Base-by-base conservation (phyloP, 2,113 vertebrate species). In the Ageneiosus marmoratus region DNA sequence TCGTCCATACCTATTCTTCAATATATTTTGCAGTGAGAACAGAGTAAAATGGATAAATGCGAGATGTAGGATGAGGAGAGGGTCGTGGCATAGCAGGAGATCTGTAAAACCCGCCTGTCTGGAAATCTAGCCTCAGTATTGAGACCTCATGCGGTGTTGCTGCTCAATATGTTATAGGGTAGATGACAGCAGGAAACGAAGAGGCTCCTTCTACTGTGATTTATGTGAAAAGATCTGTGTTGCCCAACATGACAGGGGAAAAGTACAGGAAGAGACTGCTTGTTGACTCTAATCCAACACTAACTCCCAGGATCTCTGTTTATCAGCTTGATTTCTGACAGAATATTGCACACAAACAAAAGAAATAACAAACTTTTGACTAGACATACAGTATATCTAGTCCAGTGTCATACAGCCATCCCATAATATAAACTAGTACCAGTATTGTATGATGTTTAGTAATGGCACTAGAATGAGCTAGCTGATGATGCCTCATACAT, bases 1-100 rank as follows among this genome's bases (percentile, higher is more conserved):
- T 77, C 62, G 53, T 69, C 77, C 0, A 62, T 32, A 77, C 85
- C 51, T 79, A 83, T 88, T 89, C 77, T 84, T 87, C 70, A 79
- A 58, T 51, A 74, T 79, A 44, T 58, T 41, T 63, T 24, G 32
- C 11, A 4, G 18, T 4, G 8, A 24, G 77, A 65, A 24, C 81
- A 56, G 74, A 56, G 77, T 67, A 80, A 44, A 69, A 74, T 56
- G 62, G 74, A 34, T 24, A 60, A 69, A 55, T 22, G 55, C 20
- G 65, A 53, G 72, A 34, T 41, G 50, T 15, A 24, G 3, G 50
- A 41, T 18, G 51, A n/a, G 34, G 44, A 24, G 32, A 34, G n/a
- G 41, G 41, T 13, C 13, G 22, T 11, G 32, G 34, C 24, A 13
- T 32, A 4, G 50, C 29, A 32, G 76, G 13, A 70, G 53, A 44